Percentiles rank a stretch among this genome's conserved stretches.
Conservation (phyloP, 2,113 vertebrate species). For the Trogon melanurus region DNA sequence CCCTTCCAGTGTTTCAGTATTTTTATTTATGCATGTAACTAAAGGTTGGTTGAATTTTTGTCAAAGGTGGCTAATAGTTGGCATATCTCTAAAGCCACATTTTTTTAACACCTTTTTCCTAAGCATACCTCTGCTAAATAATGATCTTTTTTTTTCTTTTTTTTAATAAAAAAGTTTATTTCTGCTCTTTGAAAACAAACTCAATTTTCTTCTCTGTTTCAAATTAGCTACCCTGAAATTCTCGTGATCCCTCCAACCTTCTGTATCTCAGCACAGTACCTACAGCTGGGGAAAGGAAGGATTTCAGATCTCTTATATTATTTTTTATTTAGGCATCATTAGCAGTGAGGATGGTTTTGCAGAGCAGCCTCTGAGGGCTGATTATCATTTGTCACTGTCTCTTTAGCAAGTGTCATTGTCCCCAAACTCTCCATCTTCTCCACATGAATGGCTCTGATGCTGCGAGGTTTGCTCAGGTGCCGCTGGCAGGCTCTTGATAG, state of each 20-base stretch:
- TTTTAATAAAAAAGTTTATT: not conserved
- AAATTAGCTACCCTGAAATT: not conserved
- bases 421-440: not conserved
- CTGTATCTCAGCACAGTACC: fast-evolving
- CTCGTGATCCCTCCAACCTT: not conserved
- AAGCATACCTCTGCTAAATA: not conserved
- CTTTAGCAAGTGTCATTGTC: not conserved
- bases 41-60: not conserved
- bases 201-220: not conserved
- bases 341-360: not conserved
- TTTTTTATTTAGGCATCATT: not conserved
- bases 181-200: not conserved
- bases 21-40: not conserved
- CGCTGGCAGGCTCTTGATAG: not conserved
- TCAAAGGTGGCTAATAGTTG: not conserved
- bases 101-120: not conserved
- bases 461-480: not conserved
- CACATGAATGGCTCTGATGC: not conserved
- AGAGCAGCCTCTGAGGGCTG: not conserved
- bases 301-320: not conserved
- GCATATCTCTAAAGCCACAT: not conserved
- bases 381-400: not conserved
- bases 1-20: not conserved
- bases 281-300: not conserved
- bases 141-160: not conserved